These are phyloP conservation scores for Morpho helenor DNA, from an alignment of 2,888 invertebrate genomes.

Conservation along the genomic window DNA sequence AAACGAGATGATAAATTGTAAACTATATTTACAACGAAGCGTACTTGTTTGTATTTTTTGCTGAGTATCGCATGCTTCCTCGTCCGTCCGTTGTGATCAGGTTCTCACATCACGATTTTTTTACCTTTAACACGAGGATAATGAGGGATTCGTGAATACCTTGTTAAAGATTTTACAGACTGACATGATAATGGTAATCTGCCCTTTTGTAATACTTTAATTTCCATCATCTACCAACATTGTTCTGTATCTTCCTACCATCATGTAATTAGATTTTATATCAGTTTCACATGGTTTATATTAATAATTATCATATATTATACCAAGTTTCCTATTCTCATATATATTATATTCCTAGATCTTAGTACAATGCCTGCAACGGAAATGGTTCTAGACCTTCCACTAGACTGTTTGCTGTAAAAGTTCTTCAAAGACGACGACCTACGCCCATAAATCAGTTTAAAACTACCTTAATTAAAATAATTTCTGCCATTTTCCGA, in stretches of 20 bases:
- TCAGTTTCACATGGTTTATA: no score
- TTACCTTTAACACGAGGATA: conserved; percentile 34
- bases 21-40: conserved; percentile 26
- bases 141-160: conserved; percentile 48
- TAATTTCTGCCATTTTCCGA: no score
- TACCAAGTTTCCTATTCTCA: no score
- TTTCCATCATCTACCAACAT: conserved; percentile 7
- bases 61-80: conserved; percentile 43
- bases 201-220: conserved; percentile 18
- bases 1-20: conserved; percentile 38
- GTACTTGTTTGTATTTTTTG: conserved; percentile 38
- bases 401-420: no score
- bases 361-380: no score
- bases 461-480: no score
- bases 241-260: conserved; percentile 1
- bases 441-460: no score
- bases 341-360: no score
- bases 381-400: no score
- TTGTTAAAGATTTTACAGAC: conserved; percentile 48
- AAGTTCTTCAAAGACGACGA: no score
- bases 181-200: conserved; percentile 26
- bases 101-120: conserved; percentile 37
- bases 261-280: background rate
- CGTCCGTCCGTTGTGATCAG: conserved; percentile 29
- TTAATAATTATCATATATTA: no score